Evolutionary conservation across 1,140 invertebrate genomes (phyloP), one percentile per base, ranked within the genome.

Genomic region (Rhopalosiphum padi): DNA sequence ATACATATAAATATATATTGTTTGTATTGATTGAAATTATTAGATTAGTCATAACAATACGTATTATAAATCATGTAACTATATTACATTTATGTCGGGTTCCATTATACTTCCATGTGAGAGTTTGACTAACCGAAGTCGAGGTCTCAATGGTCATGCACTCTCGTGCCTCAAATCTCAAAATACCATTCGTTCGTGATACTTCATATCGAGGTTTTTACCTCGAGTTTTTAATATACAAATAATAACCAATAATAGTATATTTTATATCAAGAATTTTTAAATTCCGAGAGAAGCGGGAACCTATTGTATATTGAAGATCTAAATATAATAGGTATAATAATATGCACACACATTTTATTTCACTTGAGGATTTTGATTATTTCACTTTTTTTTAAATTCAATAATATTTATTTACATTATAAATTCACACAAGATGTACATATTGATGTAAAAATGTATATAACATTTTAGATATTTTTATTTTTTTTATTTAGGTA

Each of bases 21-120:
- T 89, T 89, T 51, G 7, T 53, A 25, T 41, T 55, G 53, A 37
- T 46, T 55, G 15, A 88, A 88, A 88, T 88, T 88, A 51, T 48
- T 35, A 48, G n/a, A 48, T 88, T 60, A 37, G 53, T 60, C 23
- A 41, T 35, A 60, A 90, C 88, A 90, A 60, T 88, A 88, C 48
- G 30, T 88, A 51, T 88, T 22, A 88, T 88, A 88, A 88, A 88
- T 88, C 46, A 88, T 86, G 43, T 30, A 46, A 86, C 37, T 41
- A 41, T 85, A 41, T n/a, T 77, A 77, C 60, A 85, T 83, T 23
- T 41, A 83, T 41, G 37, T 83, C 82, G 82, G 37, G 37, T 41
- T 83, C 82, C 82, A 83, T 83, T 77, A 77, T 77, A 83, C 37
- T 83, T 83, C 37, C 82, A 83, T 83, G 37, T 23, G 82, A 83